phyloP scores from a whole-genome alignment of 1,140 invertebrate species.

The Lucilia cuprina region DNA sequence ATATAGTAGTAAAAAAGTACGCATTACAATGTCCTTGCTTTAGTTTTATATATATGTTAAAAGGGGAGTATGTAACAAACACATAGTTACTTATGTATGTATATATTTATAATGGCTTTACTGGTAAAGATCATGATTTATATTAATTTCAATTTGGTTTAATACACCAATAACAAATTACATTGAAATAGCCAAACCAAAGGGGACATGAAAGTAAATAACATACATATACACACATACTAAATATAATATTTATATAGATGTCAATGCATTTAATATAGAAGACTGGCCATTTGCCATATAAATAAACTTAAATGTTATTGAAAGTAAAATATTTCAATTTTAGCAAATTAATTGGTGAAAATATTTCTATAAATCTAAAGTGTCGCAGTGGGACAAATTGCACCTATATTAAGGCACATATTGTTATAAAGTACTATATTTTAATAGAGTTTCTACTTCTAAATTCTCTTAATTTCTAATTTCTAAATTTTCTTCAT shows the following conservation, averaged over 20 bases:
- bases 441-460: too few relatives aligned
- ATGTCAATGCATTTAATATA: not conserved
- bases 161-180: not conserved
- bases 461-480: too few relatives aligned
- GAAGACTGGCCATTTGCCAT: not conserved
- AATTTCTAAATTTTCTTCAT: too few relatives aligned
- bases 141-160: constrained; percentile 13
- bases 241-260: not conserved
- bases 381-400: too few relatives aligned
- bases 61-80: not conserved
- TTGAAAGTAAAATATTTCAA: too few relatives aligned
- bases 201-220: not conserved
- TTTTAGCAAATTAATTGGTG: too few relatives aligned
- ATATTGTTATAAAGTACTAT: too few relatives aligned
- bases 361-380: too few relatives aligned
- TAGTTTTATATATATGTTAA: not conserved
- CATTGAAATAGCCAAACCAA: not conserved
- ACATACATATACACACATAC: too few relatives aligned
- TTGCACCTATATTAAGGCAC: too few relatives aligned
- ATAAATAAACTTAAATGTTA: too few relatives aligned
- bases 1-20: not conserved
- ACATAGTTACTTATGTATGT: not conserved
- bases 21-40: not conserved
- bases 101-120: not conserved
- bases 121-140: not conserved